phyloP scores from a whole-genome alignment of 2,888 invertebrate species.

The Drosophila conformis region DNA sequence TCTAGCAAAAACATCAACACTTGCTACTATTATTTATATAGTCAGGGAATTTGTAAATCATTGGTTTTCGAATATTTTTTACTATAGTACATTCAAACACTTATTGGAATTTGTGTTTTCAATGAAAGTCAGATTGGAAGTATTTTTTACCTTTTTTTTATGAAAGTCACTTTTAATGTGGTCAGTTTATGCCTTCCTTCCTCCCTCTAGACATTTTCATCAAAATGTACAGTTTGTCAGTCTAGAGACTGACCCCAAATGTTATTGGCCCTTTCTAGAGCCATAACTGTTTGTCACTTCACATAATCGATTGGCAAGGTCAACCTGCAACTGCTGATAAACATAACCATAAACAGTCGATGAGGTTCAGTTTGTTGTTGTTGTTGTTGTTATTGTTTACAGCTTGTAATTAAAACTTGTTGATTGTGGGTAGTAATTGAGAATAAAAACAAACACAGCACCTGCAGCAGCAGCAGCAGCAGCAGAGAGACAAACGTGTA shows the following conservation, averaged over 20 bases:
- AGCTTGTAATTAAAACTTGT: conserved; percentile 71
- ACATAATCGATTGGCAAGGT: conserved; percentile 53
- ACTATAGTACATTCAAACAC: not conserved
- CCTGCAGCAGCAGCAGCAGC: not conserved
- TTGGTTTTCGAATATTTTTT: not conserved
- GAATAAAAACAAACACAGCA: conserved; percentile 7
- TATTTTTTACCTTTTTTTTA: too few species aligned
- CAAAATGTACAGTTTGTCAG: conserved; percentile 3
- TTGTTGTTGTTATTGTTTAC: conserved; percentile 36
- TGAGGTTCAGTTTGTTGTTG: conserved; percentile 40
- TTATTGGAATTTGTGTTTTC: not conserved
- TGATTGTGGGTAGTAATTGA: conserved; percentile 65
- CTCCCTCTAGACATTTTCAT: not conserved
- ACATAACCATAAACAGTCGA: conserved; percentile 58
- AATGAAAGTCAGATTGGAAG: not conserved
- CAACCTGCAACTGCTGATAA: conserved; percentile 50
- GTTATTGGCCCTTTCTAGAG: conserved; percentile 10
- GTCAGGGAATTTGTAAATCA: not conserved
- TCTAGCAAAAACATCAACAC: not conserved
- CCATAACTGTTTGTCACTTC: conserved; percentile 31
- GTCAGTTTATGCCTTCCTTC: not conserved
- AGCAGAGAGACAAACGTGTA: conserved; percentile 26
- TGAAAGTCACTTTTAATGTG: too few species aligned
- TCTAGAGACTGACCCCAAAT: conserved; percentile 6
- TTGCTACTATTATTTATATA: not conserved